Percentiles rank a stretch among this genome's conserved stretches.
Conservation (phyloP, 2,113 vertebrate species). For the Orycteropus afer region DNA sequence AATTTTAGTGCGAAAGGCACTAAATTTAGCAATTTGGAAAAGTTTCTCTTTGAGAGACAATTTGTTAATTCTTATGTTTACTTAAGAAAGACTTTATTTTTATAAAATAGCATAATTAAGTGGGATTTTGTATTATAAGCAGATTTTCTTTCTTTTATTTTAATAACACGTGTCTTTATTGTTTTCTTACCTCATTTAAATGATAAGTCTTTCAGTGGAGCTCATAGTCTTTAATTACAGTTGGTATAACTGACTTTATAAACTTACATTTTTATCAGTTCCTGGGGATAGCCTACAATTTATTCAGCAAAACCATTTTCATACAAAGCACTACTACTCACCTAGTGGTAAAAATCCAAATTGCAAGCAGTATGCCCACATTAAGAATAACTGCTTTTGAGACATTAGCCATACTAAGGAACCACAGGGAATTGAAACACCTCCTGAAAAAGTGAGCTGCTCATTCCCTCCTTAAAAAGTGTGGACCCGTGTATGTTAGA, state of each 20-base stretch:
- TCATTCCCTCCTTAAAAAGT: background rate
- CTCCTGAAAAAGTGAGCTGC: background rate
- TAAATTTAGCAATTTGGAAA: background rate
- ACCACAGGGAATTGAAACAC: background rate
- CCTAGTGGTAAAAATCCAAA: conserved; percentile 70
- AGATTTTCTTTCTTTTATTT: background rate
- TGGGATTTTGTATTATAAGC: conserved; percentile 22
- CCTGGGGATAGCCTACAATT: background rate
- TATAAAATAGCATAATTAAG: background rate
- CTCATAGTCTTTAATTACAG: background rate
- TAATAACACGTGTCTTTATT: background rate
- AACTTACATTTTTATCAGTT: background rate
- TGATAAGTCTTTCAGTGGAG: background rate
- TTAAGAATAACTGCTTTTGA: background rate
- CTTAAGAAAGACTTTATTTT: conserved; percentile 6
- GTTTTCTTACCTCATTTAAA: background rate
- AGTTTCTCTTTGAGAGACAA: background rate
- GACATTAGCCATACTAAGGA: background rate
- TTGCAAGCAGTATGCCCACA: background rate
- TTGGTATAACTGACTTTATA: background rate
- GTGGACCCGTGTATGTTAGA: background rate
- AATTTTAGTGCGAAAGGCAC: conserved; percentile 1
- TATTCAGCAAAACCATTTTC: background rate
- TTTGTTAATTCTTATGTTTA: background rate
- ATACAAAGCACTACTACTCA: background rate